These are phyloP conservation scores for Scartelaos histophorus DNA, from an alignment of 2,113 vertebrate genomes.

Conservation along the genomic window DNA sequence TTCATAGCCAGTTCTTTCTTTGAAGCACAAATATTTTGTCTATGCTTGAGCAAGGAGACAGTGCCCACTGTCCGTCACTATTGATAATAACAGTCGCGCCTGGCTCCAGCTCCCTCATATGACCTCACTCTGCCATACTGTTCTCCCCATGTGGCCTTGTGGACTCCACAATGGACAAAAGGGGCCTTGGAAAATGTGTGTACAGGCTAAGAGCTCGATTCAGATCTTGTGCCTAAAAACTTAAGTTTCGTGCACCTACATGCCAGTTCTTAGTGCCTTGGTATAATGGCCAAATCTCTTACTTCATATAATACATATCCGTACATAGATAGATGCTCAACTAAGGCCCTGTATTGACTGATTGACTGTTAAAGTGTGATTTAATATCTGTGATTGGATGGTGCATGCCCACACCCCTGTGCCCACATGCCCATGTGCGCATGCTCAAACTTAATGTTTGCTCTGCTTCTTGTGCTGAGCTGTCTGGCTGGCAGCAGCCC, in stretches of 20 bases:
- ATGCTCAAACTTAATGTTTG: conserved; percentile 50
- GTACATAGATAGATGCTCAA: not conserved
- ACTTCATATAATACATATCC: not conserved
- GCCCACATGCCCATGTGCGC: conserved; percentile 30
- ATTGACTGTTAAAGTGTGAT: not conserved
- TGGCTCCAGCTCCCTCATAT: conserved; percentile 70
- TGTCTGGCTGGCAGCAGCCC: conserved; percentile 65
- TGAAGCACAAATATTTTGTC: not conserved
- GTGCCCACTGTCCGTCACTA: conserved; percentile 8
- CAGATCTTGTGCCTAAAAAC: not conserved
- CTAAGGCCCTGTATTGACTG: not conserved
- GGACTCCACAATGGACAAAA: conserved; percentile 65
- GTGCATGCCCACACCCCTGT: conserved; percentile 45
- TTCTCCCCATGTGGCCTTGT: conserved; percentile 53
- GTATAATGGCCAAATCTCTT: not conserved
- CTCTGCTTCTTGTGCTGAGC: conserved; percentile 63
- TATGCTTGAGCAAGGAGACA: not conserved
- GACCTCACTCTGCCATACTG: conserved; percentile 65
- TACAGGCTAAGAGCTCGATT: conserved; percentile 29
- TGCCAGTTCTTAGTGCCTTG: not conserved
- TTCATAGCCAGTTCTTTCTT: not conserved
- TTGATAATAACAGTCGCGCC: conserved; percentile 47
- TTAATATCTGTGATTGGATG: conserved; percentile 51
- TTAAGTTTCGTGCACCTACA: not conserved
- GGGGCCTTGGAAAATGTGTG: conserved; percentile 26